These are phyloP conservation scores for Helicoverpa zea DNA, from an alignment of 1,140 invertebrate species.

Conservation along the genomic window DNA sequence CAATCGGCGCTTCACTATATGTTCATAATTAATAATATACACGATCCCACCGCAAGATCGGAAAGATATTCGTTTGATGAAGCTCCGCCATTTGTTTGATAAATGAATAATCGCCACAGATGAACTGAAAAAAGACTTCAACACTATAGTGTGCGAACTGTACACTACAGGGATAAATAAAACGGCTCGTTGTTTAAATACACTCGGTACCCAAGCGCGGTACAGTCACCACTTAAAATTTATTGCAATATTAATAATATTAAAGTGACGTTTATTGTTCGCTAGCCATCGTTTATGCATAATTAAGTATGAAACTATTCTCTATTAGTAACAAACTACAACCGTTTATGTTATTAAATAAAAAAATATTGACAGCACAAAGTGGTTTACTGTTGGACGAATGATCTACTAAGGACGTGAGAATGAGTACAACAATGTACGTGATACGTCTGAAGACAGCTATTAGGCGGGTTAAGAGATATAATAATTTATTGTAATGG, in stretches of 20 bases:
- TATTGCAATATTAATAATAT: constrained; percentile 62
- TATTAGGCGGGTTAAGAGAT: constrained; percentile 17
- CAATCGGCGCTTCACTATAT: constrained; percentile 62
- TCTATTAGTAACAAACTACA: constrained; percentile 21
- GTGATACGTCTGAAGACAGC: not conserved
- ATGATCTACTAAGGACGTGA: not conserved
- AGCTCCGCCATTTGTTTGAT: constrained; percentile 73
- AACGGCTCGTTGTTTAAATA: constrained; percentile 59
- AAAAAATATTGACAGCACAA: not conserved
- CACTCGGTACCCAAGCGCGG: constrained; percentile 55
- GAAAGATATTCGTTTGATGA: constrained; percentile 69
- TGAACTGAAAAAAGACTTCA: constrained; percentile 61
- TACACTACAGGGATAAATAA: constrained; percentile 68
- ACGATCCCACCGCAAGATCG: constrained; percentile 58
- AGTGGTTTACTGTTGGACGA: not conserved
- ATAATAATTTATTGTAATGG: constrained; percentile 17
- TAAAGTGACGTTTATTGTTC: constrained; percentile 59
- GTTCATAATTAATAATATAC: constrained; percentile 67
- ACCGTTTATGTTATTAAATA: constrained; percentile 6
- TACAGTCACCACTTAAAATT: constrained; percentile 64
- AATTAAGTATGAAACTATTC: constrained; percentile 34
- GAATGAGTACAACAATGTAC: not conserved
- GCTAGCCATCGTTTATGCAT: constrained; percentile 32
- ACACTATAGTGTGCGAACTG: constrained; percentile 62
- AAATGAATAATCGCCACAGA: constrained; percentile 68